phyloP scores from a whole-genome alignment of 2,888 invertebrate species.

The Spilarctia lutea region DNA sequence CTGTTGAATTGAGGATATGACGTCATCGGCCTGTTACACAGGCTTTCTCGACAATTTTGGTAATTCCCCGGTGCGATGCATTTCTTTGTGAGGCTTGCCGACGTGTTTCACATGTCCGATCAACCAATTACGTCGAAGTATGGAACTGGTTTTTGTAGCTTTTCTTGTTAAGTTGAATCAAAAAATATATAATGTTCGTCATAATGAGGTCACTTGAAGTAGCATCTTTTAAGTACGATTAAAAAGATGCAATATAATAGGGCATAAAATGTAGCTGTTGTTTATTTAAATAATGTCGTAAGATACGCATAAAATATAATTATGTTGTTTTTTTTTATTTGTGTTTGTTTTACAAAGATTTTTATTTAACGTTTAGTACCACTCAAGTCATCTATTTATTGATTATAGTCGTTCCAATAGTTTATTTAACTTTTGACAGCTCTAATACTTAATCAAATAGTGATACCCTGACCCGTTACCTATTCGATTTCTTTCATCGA shows the following conservation, averaged over 20 bases:
- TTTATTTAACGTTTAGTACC: neutral
- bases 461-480: no score
- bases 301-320: no score
- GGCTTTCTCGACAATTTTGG: conserved; percentile 52
- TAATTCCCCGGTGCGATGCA: conserved; percentile 27
- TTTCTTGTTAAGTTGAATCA: neutral
- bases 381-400: neutral
- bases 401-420: no score
- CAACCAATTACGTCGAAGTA: conserved; percentile 18
- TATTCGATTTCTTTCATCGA: no score
- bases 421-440: no score
- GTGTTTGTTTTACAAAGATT: neutral
- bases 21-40: conserved; percentile 32
- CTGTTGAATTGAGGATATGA: conserved; percentile 16
- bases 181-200: neutral
- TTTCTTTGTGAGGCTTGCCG: conserved; percentile 20
- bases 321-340: no score
- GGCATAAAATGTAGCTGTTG: neutral
- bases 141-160: conserved; percentile 18
- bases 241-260: neutral
- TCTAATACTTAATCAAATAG: no score
- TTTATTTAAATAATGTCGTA: no score
- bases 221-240: neutral
- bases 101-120: conserved; percentile 41
- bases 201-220: neutral